Evolutionary conservation across 2,888 invertebrate species (phyloP).

Genomic region (Eupithecia tripunctaria): DNA sequence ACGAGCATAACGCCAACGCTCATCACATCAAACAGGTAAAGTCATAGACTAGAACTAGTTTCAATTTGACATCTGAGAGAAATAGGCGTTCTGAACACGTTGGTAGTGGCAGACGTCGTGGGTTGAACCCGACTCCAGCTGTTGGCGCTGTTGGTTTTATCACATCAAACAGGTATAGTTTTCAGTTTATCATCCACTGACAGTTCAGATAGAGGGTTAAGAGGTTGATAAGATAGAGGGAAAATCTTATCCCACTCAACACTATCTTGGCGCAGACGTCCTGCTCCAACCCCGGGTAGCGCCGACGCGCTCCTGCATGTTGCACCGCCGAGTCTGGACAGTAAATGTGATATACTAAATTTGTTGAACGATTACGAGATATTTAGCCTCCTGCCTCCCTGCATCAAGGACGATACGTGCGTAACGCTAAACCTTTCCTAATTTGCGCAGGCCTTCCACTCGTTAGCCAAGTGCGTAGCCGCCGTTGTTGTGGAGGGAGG

Average conservation of each 20-base stretch:
- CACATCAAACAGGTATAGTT: slow-evolving; percentile 86
- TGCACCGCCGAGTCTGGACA: no score
- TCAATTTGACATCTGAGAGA: slow-evolving; percentile 85
- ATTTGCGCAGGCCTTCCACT: slow-evolving; percentile 92
- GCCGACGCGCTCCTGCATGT: no score
- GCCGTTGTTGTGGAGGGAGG: slow-evolving; percentile 94
- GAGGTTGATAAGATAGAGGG: no score
- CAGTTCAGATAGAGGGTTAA: no score
- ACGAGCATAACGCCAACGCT: slow-evolving; percentile 76
- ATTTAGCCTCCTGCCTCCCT: no score
- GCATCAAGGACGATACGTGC: not conserved
- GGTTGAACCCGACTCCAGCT: no score
- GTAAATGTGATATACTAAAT: not conserved
- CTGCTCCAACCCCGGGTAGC: no score
- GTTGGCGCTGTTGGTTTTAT: slow-evolving; percentile 88
- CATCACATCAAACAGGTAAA: slow-evolving; percentile 86
- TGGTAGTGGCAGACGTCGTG: slow-evolving; percentile 92
- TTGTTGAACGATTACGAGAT: no score
- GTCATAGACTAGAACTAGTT: not conserved
- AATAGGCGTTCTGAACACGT: slow-evolving; percentile 96
- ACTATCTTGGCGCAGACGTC: no score
- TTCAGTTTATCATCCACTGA: slow-evolving; percentile 35
- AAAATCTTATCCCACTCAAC: no score
- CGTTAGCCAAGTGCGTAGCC: slow-evolving; percentile 98
- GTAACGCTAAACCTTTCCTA: not conserved